Evolutionary conservation across 2,888 invertebrate genomes (phyloP).

Genomic region (Latrodectus elegans): DNA sequence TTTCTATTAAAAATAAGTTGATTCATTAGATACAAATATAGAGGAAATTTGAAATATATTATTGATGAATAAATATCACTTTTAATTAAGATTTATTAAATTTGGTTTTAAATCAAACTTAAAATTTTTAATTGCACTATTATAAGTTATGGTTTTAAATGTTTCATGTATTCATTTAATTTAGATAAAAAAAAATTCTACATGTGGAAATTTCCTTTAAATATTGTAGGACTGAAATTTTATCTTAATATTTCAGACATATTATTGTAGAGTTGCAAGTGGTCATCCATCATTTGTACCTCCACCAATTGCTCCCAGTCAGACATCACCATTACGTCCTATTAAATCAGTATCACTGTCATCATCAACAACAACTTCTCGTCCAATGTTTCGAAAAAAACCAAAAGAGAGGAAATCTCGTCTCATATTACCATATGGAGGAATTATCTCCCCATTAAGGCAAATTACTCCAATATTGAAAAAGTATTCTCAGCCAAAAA

Average conservation of each 20-base stretch:
- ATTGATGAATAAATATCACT: too few relatives aligned
- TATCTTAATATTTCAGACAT: slow-evolving; percentile 16
- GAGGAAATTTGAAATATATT: too few relatives aligned
- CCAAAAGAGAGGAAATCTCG: slow-evolving; percentile 18
- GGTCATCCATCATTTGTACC: background rate
- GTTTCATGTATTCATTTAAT: too few relatives aligned
- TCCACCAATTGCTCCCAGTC: slow-evolving; percentile 28
- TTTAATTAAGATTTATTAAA: too few relatives aligned
- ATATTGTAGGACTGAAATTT: too few relatives aligned
- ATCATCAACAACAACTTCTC: background rate
- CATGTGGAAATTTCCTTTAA: too few relatives aligned
- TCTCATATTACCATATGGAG: slow-evolving; percentile 46
- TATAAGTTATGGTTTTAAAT: too few relatives aligned
- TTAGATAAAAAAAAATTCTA: too few relatives aligned
- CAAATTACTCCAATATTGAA: slow-evolving; percentile 69
- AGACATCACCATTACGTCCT: background rate
- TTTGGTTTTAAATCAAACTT: too few relatives aligned
- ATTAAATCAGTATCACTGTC: background rate
- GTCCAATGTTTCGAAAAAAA: slow-evolving; percentile 14
- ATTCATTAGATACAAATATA: too few relatives aligned
- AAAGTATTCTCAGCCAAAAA: slow-evolving; percentile 69
- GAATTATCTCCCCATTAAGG: slow-evolving; percentile 53
- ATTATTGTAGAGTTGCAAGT: slow-evolving; percentile 12
- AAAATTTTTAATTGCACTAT: too few relatives aligned
- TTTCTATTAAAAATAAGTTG: too few relatives aligned